Base-by-base conservation (phyloP, 2,888 invertebrate species). In the Drosophila subsilvestris region DNA sequence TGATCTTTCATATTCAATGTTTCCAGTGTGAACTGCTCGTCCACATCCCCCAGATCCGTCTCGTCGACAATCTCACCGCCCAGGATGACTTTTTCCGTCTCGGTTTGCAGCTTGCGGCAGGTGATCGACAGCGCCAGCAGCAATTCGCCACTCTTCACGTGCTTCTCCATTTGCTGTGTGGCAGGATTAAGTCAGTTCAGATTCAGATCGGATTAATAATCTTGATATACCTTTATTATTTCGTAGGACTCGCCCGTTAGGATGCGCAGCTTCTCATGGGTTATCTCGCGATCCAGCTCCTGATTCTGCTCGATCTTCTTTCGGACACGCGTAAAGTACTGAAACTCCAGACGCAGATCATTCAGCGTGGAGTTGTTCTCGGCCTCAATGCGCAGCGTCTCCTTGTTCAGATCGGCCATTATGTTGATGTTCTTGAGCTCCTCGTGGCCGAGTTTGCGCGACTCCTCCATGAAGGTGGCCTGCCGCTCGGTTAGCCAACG, bases 51-150 rank as follows among this genome's bases (percentile, higher is more conserved):
- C 45, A 72, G 55, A 14, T 78, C 73, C 3, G 68, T 49, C 3
- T 76, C 58, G 3, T 75, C 66, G 1, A 61, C 25, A 8, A 87
- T 65, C 12, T 88, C 80, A 5, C 79, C 79, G 55, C 84, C 88
- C 0, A 90, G 63, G 6, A 84, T 67, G 4, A 92, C 78, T 37
- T 92, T 92, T 57, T 92, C 91, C 3, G 89, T 79, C 71, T 92
- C 88, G 0, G 92, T 91, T 70, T 90, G 90, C 5, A 90, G 77
- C 61, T 92, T 92, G 9, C 91, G 72, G 20, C 91, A 92, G 22
- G 79, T 90, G 17, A 86, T 84, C 0, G 88, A 87, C 1, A 92
- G 72, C 0, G 88, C 78, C 0, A 92, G 62, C 1, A 92, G 56
- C 5, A 90, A 67, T 25, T 91, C 90, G 0, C 92, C 92, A 14